Conservation (phyloP, 2,797 vertebrate species). For the Myotis planiceps region DNA sequence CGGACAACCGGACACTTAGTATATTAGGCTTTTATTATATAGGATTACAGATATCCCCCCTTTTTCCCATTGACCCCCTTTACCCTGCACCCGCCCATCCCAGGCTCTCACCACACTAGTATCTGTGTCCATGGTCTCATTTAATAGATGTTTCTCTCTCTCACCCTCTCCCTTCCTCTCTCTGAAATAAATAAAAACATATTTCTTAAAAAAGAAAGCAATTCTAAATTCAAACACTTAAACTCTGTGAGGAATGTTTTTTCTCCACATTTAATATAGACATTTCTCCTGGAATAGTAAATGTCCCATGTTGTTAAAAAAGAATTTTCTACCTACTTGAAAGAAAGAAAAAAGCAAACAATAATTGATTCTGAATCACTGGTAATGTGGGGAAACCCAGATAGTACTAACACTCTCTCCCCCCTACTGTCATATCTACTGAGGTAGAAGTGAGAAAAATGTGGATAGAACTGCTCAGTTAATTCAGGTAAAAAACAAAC, state of each 20-base stretch:
- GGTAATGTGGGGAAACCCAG: neutral
- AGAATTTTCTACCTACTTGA: neutral
- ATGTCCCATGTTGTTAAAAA: neutral
- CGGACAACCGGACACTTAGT: no score
- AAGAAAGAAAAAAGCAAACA: neutral
- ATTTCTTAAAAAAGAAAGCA: neutral
- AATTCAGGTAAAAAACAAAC: neutral
- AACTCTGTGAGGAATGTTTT: neutral
- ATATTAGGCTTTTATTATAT: no score
- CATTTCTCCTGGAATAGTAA: neutral
- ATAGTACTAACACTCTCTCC: neutral
- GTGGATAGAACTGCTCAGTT: neutral
- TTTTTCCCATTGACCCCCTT: no score
- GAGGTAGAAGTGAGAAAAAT: neutral
- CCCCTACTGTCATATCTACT: neutral
- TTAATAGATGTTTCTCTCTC: no score
- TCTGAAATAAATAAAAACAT: no score
- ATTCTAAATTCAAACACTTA: neutral
- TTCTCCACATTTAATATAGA: neutral
- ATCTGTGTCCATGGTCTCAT: no score
- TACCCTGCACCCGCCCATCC: no score
- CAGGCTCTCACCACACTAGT: no score
- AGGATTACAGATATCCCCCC: no score
- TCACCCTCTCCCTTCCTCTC: no score
- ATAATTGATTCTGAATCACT: neutral